A percentile compares a stretch with the other conserved stretches of the same genome.
Evolutionary conservation across 2,113 vertebrate species (phyloP).

Genomic region (Rhinopomastus cyanomelas): DNA sequence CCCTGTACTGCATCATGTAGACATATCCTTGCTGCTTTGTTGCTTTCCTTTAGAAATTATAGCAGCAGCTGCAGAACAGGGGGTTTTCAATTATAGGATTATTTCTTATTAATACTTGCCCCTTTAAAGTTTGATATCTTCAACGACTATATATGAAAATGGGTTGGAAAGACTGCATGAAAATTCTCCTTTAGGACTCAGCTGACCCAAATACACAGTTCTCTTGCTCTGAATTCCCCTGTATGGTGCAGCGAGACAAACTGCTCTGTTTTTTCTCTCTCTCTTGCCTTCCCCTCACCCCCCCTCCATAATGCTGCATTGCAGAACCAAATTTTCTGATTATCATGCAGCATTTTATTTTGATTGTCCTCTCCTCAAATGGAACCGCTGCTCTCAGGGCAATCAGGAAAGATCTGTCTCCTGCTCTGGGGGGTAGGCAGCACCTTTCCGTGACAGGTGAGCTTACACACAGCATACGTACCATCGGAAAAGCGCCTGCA

Average conservation of each 20-base stretch:
- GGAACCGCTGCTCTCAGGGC: not conserved
- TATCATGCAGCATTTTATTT: conserved; percentile 52
- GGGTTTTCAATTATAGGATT: not conserved
- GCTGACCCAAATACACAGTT: conserved; percentile 70
- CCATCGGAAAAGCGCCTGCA: not conserved
- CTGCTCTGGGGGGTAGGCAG: not conserved
- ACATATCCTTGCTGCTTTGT: not conserved
- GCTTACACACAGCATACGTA: not conserved
- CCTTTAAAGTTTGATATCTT: conserved; percentile 27
- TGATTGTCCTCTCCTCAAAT: conserved; percentile 15
- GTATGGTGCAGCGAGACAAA: conserved; percentile 22
- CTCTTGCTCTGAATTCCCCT: conserved; percentile 43
- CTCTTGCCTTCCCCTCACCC: not conserved
- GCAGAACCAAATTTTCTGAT: conserved; percentile 59
- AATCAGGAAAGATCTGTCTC: not conserved
- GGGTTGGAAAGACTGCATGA: conserved; percentile 49
- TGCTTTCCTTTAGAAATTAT: not conserved
- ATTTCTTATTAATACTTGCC: conserved; percentile 34
- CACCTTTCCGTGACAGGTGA: not conserved
- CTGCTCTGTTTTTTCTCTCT: not conserved
- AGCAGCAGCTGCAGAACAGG: not conserved
- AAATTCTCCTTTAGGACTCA: conserved; percentile 65
- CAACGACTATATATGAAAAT: conserved; percentile 25
- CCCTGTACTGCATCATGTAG: not conserved
- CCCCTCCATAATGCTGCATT: conserved; percentile 53